Evolutionary conservation across 2,113 vertebrate genomes (phyloP), one percentile per base, ranked within the genome.

Genomic region (Neodontobutis hainanensis): DNA sequence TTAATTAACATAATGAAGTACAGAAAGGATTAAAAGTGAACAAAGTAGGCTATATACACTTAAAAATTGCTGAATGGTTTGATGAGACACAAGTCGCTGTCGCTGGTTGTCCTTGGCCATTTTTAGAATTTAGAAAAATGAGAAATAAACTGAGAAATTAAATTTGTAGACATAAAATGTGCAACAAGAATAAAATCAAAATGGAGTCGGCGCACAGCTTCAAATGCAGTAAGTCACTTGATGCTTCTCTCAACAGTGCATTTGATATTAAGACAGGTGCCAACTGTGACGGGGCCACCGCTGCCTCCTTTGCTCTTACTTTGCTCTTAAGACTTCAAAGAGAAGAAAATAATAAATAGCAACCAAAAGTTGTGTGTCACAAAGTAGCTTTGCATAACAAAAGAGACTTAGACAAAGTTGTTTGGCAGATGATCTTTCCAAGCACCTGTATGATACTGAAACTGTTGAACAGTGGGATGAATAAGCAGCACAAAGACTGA

Each of bases 1-100:
- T 74, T 89, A 84, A 90, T 90, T 88, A 84, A 62, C 83, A 86
- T 88, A 87, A 89, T 79, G 64, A 86, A 75, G 70, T 79, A 70
- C 70, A 64, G 47, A 75, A 80, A 77, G 73, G 67, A 69, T 75
- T 74, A 64, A 65, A 71, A 40, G 52, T 69, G 73, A 75, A 79
- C 45, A 56, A 70, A 69, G 66, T 68, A 51, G 70, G 72, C 49
- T 44, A 38, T n/a, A 78, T 85, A 88, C 79, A 62, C 79, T 70
- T 88, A 83, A 83, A 85, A 86, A 87, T 19, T 82, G n/a, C 73
- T 68, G 73, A 74, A 77, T 63, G 1, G 55, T 36, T 73, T 65
- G 36, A 75, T 36, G 34, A 63, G 70, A 76, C 27, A 34, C 61
- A 44, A 55, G 52, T 80, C 62, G 65, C 77, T 73, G 16, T 34